A percentile compares a stretch with the other conserved stretches of the same genome.
Conservation (phyloP, 92 coral and sea anemone genomes). For the Actinernus sp. region DNA sequence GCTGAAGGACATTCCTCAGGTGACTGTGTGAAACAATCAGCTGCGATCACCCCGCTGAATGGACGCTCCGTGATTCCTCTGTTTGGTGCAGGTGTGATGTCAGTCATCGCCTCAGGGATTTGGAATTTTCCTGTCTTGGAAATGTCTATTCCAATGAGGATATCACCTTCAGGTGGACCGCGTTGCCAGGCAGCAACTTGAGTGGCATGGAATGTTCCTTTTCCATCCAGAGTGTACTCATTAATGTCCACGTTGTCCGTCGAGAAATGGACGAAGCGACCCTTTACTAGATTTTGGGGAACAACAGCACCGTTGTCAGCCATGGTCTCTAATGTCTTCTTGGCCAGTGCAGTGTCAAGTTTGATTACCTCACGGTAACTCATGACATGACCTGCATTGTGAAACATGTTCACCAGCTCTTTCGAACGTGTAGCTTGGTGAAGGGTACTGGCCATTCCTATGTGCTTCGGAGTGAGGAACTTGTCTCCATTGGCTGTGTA, state of each 20-base stretch:
- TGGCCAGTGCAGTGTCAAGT: slow-evolving; percentile 48
- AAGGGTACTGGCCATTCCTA: slow-evolving; percentile 29
- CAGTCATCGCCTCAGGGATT: not conserved
- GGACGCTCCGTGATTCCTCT: not conserved
- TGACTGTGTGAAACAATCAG: not conserved
- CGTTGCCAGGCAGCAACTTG: too few species aligned
- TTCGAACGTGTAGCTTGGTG: slow-evolving; percentile 51
- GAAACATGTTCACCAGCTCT: slow-evolving; percentile 42
- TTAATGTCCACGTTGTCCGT: too few species aligned
- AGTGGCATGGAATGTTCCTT: slow-evolving; percentile 42
- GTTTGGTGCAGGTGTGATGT: not conserved
- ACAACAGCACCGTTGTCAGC: slow-evolving; percentile 31
- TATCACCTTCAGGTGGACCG: slow-evolving; percentile 40
- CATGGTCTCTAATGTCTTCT: slow-evolving; percentile 27
- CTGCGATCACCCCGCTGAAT: too few species aligned
- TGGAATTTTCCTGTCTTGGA: not conserved
- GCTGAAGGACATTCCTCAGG: not conserved
- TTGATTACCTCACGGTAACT: slow-evolving; percentile 23
- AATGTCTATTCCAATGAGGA: not conserved
- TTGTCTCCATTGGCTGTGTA: not conserved
- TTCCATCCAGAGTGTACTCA: slow-evolving; percentile 23
- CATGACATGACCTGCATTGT: slow-evolving; percentile 39
- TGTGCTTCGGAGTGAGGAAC: slow-evolving; percentile 38
- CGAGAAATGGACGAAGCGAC: slow-evolving; percentile 25
- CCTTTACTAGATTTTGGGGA: too few species aligned